Evolutionary conservation across 2,797 vertebrate species (phyloP), one percentile per base, ranked within the genome.

Genomic region (Rhinogobio ventralis): DNA sequence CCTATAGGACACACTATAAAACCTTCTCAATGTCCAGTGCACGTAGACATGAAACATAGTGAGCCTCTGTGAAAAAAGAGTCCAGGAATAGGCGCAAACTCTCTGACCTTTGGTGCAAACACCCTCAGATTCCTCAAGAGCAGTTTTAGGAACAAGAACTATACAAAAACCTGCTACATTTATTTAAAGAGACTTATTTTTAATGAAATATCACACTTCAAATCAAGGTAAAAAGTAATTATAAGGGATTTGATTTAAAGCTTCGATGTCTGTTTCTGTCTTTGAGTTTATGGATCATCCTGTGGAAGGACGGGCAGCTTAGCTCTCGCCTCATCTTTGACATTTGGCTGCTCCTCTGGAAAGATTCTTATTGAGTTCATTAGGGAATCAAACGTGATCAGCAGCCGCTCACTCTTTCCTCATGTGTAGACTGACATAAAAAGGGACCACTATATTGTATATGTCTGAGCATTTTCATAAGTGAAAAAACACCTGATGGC

Each of bases 301-400:
- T 62, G 49, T 79, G 69, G 64, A 82, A 72, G 62, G 49, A 53
- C 28, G 36, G 28, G 25, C 79, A 81, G 82, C 49, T 85, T 84
- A 88, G 82, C 74, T 71, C 73, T 84, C 55, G 72, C 45, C 81
- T 78, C 73, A 30, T 60, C 62, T 71, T 79, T 79, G 79, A 71
- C 74, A 79, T 84, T 84, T 86, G 82, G 87, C 82, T 45, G 57
- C 49, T 42, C 45, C 82, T 51, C 20, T 85, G 85, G 79, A 82
- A 86, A 86, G 67, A 75, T 72, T 86, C 81, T 84, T 84, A 80
- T 80, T 49, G 55, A 51, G 69, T 75, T 69, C 77, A 46, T 84
- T 72, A 49, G 25, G n/a, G 46, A 49, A n/a, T 64, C 64, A 51
- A 51, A 66, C 23, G 1, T 55, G 68, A 85, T 75, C 55, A 36